Conservation (phyloP, 2,113 vertebrate species). For the Sarotherodon lohbergeri region DNA sequence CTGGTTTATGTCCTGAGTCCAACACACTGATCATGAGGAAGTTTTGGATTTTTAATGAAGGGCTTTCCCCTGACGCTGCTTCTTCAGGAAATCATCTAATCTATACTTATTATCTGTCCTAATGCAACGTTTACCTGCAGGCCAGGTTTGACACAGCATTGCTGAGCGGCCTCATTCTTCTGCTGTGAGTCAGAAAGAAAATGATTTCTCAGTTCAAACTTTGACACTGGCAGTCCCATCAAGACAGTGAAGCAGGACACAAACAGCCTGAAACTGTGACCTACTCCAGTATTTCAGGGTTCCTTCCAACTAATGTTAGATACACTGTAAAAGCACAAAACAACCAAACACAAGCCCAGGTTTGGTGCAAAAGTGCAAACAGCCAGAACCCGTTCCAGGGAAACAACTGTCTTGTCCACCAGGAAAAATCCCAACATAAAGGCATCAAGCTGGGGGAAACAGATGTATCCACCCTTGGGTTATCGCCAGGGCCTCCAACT, state of each 20-base stretch:
- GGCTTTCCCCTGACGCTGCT: not conserved
- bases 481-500: rapidly evolving
- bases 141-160: not conserved
- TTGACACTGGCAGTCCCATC: not conserved
- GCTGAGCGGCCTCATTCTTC: not conserved
- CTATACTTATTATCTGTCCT: rapidly evolving
- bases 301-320: not conserved
- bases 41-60: not conserved
- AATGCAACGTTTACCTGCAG: not conserved
- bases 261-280: not conserved
- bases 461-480: not conserved
- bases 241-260: not conserved
- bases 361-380: not conserved
- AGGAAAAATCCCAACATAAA: not conserved
- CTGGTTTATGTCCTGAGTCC: not conserved
- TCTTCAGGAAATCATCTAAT: not conserved
- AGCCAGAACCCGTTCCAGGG: not conserved
- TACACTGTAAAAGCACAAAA: not conserved
- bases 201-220: rapidly evolving
- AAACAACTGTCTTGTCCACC: not conserved
- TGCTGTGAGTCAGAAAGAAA: not conserved
- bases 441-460: not conserved
- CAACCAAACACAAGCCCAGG: not conserved
- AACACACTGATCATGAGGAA: not conserved
- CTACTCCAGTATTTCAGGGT: not conserved